Conservation (phyloP, 2,113 vertebrate species). For the Percopsis transmontana region DNA sequence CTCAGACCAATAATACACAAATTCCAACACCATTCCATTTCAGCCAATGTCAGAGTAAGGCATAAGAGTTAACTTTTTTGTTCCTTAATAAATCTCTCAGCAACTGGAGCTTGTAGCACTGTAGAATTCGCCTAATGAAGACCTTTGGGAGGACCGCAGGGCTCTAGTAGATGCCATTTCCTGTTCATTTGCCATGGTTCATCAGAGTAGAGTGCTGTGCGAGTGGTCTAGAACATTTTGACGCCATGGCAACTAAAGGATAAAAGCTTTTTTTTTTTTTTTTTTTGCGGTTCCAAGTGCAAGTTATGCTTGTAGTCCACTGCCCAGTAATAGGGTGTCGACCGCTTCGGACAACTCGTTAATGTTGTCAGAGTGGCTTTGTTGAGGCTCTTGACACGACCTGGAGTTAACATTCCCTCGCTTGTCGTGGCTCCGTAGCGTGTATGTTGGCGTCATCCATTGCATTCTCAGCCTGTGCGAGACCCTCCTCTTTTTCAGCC, state of each 20-base stretch:
- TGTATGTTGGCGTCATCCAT: slow-evolving; percentile 8
- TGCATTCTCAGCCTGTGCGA: slow-evolving; percentile 20
- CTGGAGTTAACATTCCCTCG: slow-evolving; percentile 1
- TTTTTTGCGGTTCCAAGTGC: background rate
- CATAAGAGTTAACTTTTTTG: too few species aligned
- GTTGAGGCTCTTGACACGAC: background rate
- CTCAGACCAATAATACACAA: too few species aligned
- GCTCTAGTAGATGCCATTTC: background rate
- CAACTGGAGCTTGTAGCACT: background rate
- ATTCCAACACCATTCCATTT: too few species aligned
- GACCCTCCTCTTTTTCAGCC: slow-evolving; percentile 58
- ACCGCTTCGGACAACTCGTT: slow-evolving; percentile 10
- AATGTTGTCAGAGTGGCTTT: slow-evolving; percentile 4
- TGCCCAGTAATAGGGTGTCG: background rate
- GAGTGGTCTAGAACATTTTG: background rate
- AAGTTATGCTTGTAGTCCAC: background rate
- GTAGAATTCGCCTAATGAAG: background rate
- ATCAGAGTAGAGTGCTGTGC: background rate
- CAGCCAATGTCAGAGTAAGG: too few species aligned
- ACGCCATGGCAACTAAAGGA: background rate
- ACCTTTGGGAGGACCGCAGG: slow-evolving; percentile 11
- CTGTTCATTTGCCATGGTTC: background rate
- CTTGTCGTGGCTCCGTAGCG: slow-evolving; percentile 17
- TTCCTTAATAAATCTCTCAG: too few species aligned
- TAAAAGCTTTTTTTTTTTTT: background rate